Conservation (phyloP, 2,797 vertebrate genomes). For the Potorous gilbertii region DNA sequence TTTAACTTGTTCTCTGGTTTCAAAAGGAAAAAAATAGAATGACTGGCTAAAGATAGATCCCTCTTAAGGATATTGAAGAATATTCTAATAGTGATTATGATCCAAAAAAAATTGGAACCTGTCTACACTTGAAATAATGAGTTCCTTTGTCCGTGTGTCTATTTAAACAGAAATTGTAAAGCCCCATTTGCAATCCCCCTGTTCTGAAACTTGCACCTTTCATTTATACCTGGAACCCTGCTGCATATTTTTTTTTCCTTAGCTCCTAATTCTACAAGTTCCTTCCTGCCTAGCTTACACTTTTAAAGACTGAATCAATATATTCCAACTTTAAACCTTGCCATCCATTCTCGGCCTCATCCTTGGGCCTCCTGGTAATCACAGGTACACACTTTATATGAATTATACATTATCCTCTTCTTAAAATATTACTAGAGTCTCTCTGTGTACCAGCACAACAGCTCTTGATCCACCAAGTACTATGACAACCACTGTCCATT, state of each 20-base stretch:
- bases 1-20: not conserved
- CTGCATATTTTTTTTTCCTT: not conserved
- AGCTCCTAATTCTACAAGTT: not conserved
- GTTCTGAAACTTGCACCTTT: not conserved
- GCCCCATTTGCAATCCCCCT: not conserved
- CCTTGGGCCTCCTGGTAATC: not conserved
- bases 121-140: not conserved
- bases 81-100: not conserved
- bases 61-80: not conserved
- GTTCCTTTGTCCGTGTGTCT: not conserved
- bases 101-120: not conserved
- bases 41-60: not conserved
- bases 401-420: not conserved
- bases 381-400: not conserved
- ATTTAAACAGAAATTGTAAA: not conserved
- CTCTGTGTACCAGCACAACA: not conserved
- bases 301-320: not conserved
- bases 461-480: not conserved
- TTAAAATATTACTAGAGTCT: not conserved
- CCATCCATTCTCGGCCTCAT: not conserved
- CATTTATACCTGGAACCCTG: not conserved
- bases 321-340: not conserved
- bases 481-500: not conserved
- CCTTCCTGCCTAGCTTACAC: not conserved
- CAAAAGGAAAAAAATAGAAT: not conserved